phyloP scores from a whole-genome alignment of 2,888 invertebrate species.

The Drosophila cyrtoloma region DNA sequence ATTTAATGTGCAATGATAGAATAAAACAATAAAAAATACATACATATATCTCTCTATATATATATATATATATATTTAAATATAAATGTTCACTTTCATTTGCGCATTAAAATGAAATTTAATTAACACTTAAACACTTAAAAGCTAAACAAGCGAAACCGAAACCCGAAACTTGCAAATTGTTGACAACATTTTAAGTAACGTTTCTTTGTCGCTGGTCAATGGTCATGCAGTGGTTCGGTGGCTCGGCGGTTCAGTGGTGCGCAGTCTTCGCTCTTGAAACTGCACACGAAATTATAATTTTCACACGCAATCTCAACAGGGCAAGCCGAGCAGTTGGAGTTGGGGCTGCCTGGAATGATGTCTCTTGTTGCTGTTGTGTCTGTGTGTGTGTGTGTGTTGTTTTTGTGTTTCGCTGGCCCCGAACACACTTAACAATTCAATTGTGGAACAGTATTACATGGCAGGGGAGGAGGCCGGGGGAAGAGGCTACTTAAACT shows the following conservation, averaged over 20 bases:
- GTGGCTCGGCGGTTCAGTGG: conserved; percentile 38
- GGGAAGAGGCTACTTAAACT: conserved; percentile 35
- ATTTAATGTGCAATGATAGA: conserved; percentile 30
- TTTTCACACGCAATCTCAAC: conserved; percentile 82
- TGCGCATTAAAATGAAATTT: conserved; percentile 60
- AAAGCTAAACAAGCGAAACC: conserved; percentile 44
- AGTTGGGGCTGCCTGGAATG: conserved; percentile 37
- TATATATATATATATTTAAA: conserved; percentile 1
- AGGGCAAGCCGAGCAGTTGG: conserved; percentile 12
- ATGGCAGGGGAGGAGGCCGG: neutral
- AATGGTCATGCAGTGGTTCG: conserved; percentile 33
- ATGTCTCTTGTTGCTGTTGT: conserved; percentile 39
- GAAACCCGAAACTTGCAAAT: conserved; percentile 63
- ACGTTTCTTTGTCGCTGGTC: conserved; percentile 42
- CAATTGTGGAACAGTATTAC: conserved; percentile 70
- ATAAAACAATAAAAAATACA: conserved; percentile 14
- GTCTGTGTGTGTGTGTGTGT: neutral
- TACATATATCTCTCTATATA: neutral
- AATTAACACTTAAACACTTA: conserved; percentile 75
- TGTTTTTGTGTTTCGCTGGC: conserved; percentile 12
- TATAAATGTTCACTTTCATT: conserved; percentile 52
- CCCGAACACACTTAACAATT: conserved; percentile 74
- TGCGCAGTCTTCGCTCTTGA: conserved; percentile 37
- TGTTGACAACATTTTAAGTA: conserved; percentile 72
- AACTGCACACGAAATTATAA: conserved; percentile 78